These are phyloP conservation scores for Phanerotoma sp. DNA, from an alignment of 2,888 invertebrate genomes.

Conservation along the genomic window DNA sequence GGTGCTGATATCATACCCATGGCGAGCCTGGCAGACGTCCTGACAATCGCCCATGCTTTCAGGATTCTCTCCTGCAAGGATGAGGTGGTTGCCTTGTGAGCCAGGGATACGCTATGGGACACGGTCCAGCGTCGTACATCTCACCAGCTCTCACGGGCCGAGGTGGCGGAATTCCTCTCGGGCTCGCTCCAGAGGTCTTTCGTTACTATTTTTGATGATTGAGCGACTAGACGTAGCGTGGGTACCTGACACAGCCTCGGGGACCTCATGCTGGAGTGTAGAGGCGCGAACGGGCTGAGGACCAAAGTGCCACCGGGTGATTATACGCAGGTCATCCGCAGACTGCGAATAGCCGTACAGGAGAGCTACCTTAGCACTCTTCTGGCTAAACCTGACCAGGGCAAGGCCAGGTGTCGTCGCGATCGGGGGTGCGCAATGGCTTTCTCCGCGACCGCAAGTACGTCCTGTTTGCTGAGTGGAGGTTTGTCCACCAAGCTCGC, in stretches of 20 bases:
- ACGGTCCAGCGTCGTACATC: constrained; percentile 24
- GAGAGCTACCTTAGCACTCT: constrained; percentile 12
- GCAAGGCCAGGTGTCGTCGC: constrained; percentile 36
- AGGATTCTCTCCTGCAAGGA: constrained; percentile 40
- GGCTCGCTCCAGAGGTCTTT: constrained; percentile 34
- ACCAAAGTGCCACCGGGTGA: too few species aligned
- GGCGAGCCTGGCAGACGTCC: constrained; percentile 38
- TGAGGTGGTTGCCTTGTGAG: constrained; percentile 30
- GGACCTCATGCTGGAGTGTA: too few species aligned
- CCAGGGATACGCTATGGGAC: constrained; percentile 29
- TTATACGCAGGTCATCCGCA: too few species aligned
- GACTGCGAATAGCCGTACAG: constrained; percentile 4
- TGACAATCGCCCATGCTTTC: constrained; percentile 42
- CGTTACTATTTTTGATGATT: constrained; percentile 25
- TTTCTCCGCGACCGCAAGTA: constrained; percentile 38
- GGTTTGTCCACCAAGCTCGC: constrained; percentile 49
- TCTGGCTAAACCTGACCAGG: constrained; percentile 37
- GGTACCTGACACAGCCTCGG: too few species aligned
- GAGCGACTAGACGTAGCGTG: too few species aligned
- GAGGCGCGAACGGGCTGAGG: too few species aligned
- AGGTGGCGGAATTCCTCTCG: constrained; percentile 38
- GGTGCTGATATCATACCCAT: constrained; percentile 44
- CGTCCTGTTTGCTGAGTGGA: constrained; percentile 51
- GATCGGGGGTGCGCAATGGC: constrained; percentile 37
- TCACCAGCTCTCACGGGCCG: constrained; percentile 17